phyloP scores from a whole-genome alignment of 2,113 vertebrate genomes.

The Mormyrus lacerda region DNA sequence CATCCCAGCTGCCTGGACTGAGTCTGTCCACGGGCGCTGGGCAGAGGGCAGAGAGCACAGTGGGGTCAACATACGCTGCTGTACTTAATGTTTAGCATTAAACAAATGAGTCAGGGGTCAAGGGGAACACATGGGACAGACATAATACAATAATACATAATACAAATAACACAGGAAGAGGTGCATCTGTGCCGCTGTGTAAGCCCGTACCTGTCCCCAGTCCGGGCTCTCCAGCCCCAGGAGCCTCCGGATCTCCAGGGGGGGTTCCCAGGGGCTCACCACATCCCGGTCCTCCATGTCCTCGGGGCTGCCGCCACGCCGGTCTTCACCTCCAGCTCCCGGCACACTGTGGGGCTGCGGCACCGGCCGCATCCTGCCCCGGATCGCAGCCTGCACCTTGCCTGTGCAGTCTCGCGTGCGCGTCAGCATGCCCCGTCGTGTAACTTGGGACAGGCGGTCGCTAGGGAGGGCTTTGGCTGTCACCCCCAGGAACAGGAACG shows the following conservation, averaged over 20 bases:
- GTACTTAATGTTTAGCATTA: neutral
- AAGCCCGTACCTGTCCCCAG: neutral
- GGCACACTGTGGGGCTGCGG: constrained; percentile 10
- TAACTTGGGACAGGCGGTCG: constrained; percentile 57
- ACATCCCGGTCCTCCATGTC: constrained; percentile 43
- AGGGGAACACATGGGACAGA: neutral
- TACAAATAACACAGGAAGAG: neutral
- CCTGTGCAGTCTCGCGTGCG: constrained; percentile 29
- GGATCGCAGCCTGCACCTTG: neutral
- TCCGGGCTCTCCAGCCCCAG: constrained; percentile 33
- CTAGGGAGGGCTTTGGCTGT: constrained; percentile 51
- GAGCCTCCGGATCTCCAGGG: constrained; percentile 50
- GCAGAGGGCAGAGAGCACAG: neutral
- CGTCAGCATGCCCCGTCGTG: constrained; percentile 54
- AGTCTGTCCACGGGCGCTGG: constrained; percentile 40
- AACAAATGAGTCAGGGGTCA: neutral
- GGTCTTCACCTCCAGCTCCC: neutral
- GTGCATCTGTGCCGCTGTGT: neutral
- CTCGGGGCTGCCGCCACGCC: neutral
- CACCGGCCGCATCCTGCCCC: neutral
- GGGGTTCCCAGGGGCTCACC: constrained; percentile 60
- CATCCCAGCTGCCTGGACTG: constrained; percentile 36
- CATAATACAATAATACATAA: neutral
- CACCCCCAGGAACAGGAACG: neutral
- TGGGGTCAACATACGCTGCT: neutral